phyloP scores from a whole-genome alignment of 2,113 vertebrate species.

The Leptosomus discolor region DNA sequence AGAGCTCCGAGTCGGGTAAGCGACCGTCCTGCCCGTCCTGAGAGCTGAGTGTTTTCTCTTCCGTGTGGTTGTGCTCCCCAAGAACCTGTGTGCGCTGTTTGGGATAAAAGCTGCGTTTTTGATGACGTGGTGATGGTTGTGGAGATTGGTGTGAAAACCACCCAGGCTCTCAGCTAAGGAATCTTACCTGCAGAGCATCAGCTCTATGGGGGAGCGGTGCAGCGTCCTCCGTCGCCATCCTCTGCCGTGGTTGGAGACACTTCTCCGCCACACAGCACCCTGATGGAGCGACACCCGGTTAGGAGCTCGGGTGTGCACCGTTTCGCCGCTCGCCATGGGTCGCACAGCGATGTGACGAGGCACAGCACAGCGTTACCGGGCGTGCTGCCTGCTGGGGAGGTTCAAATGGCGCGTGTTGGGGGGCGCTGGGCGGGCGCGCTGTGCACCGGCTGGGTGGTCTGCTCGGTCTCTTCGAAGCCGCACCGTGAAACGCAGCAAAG shows the following conservation, averaged over 20 bases:
- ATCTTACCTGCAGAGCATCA: rapidly evolving
- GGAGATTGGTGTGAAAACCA: not conserved
- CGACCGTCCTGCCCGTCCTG: not conserved
- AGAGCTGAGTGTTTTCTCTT: rapidly evolving
- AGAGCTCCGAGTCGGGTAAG: slow-evolving; percentile 74
- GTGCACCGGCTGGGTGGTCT: too few species aligned
- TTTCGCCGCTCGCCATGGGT: rapidly evolving
- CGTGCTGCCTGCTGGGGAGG: not conserved
- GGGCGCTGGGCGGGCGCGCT: rapidly evolving
- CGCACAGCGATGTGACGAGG: rapidly evolving
- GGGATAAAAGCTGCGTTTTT: not conserved
- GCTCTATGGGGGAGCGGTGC: not conserved
- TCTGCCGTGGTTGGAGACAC: rapidly evolving
- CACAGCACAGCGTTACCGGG: rapidly evolving
- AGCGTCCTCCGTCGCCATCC: not conserved
- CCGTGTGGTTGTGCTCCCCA: rapidly evolving
- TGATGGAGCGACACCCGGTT: rapidly evolving
- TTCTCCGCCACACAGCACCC: rapidly evolving
- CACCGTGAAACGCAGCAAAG: rapidly evolving
- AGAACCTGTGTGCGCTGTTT: too few species aligned
- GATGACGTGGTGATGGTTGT: not conserved
- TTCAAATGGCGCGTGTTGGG: rapidly evolving
- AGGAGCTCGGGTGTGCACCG: rapidly evolving
- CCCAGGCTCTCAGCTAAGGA: not conserved
- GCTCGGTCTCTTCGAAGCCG: rapidly evolving